A percentile compares a stretch with the other conserved stretches of the same genome.
These are phyloP conservation scores for Zosterops pallidus DNA, from an alignment of 2,113 vertebrate genomes.

Conservation along the genomic window DNA sequence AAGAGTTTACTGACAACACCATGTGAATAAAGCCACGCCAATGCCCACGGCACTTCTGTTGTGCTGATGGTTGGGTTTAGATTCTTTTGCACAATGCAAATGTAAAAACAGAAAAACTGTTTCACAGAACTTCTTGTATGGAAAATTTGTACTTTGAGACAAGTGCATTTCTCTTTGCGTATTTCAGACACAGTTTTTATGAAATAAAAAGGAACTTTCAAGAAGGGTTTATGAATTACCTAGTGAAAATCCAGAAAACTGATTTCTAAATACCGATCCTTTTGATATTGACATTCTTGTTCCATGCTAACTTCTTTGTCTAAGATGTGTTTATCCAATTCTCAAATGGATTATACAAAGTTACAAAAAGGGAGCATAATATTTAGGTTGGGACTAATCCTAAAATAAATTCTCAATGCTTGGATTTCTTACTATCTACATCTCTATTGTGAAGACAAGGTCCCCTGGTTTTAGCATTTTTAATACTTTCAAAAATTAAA, in stretches of 20 bases:
- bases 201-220: background rate
- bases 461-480: background rate
- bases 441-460: background rate
- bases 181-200: background rate
- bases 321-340: background rate
- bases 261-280: accelerated
- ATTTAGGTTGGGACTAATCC: background rate
- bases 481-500: background rate
- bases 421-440: background rate
- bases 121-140: background rate
- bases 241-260: background rate
- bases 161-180: background rate
- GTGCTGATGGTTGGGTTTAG: background rate
- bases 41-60: accelerated
- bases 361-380: background rate
- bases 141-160: background rate
- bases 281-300: background rate
- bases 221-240: background rate
- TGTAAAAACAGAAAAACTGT: background rate
- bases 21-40: background rate
- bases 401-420: background rate
- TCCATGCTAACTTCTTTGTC: background rate
- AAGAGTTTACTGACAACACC: background rate
- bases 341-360: background rate
- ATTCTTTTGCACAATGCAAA: background rate